These are phyloP conservation scores for Alcedo quadribrachys DNA, from an alignment of 2,797 vertebrate species.

Conservation along the genomic window DNA sequence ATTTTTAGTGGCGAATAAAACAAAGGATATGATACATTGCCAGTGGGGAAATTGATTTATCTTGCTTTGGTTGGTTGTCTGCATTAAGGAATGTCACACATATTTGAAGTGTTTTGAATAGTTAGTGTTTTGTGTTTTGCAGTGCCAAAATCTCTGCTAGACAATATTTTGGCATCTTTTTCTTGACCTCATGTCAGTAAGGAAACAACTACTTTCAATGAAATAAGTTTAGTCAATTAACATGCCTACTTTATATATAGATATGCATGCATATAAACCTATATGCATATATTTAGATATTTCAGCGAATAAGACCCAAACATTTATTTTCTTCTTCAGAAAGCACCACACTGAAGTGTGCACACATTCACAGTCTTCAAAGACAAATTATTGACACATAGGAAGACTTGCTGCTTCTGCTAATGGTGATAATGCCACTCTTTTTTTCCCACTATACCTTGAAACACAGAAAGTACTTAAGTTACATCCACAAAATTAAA, in stretches of 20 bases:
- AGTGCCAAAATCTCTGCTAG: background rate
- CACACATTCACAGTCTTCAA: background rate
- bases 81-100: conserved; percentile 41
- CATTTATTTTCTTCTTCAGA: background rate
- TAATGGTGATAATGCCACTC: background rate
- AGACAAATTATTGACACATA: background rate
- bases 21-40: conserved; percentile 17
- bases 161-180: background rate
- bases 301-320: background rate
- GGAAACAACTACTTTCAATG: background rate
- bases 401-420: background rate
- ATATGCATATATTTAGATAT: background rate
- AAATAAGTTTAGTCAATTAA: background rate
- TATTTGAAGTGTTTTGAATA: conserved; percentile 39
- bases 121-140: background rate
- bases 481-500: background rate
- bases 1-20: conserved; percentile 33
- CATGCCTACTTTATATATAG: background rate
- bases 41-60: conserved; percentile 40
- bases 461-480: background rate
- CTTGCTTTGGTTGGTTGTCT: conserved; percentile 18
- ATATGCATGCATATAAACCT: accelerated
- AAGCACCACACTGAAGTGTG: background rate
- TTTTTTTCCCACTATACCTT: background rate
- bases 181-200: background rate